Base-by-base conservation (phyloP, 1,140 invertebrate genomes). In the Vanessa atalanta region DNA sequence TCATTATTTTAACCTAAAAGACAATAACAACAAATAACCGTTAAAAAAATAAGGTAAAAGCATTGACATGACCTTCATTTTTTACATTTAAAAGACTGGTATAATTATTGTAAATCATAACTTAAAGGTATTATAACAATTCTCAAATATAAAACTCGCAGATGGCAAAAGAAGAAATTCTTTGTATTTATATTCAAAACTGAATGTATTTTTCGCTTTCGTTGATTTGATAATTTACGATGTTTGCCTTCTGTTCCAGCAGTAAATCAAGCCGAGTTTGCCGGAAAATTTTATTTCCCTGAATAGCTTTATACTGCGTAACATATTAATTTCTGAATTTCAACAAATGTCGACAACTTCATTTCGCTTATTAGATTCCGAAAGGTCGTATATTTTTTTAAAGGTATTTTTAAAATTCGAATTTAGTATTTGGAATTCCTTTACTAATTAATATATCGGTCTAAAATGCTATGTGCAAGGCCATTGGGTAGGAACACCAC, bases 181-280 rank as follows among this genome's bases (percentile, higher is more conserved):
- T 57, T 64, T 55, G 26, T 75, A 75, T 74, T 74, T 70, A 70
- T 70, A 71, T 75, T 71, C 69, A 75, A 75, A 75, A 69, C 60
- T 68, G 53, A 69, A 74, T 67, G 53, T 75, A 63, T 70, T 79
- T 77, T 73, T 61, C 61, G 47, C 66, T 51, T 77, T 72, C 63
- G 70, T 65, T 80, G 77, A 80, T 80, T 80, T 78, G 72, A 77
- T 77, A 79, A 81, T 81, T 81, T 81, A 81, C 79, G 77, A 78
- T 81, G 79, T 81, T 81, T 81, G 78, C 78, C 75, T 63, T 77
- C 66, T 77, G 79, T 76, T 79, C 26, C 63, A 55, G 75, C 73
- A 81, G 74, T 81, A 81, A 81, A 81, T 81, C 79, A 81, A 55
- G 57, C 26, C 13, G 65, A 48, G 51, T 70, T 65, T 66, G 12